Evolutionary conservation across 64 coral and sea anemone species (phyloP).

Genomic region (Actinia tenebrosa): DNA sequence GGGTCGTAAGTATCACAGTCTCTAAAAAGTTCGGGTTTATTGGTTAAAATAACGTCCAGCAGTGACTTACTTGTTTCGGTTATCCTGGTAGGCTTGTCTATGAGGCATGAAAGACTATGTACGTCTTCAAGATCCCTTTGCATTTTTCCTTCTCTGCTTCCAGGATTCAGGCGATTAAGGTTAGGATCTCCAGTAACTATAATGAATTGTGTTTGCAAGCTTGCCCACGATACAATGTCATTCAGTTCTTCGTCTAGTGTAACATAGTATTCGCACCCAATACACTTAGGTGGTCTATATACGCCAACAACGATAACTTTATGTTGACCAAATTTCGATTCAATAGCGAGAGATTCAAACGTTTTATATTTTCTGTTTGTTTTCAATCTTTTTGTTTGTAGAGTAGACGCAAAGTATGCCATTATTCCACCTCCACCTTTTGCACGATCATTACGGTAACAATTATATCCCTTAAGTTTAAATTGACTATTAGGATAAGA

Average conservation of each 20-base stretch:
- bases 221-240: neutral
- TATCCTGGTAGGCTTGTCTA: neutral
- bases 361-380: neutral
- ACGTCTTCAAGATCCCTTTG: neutral
- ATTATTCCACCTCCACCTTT: constrained; percentile 19
- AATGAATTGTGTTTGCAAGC: neutral
- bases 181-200: neutral
- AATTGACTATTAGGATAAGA: constrained; percentile 22
- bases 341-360: neutral
- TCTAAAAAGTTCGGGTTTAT: neutral
- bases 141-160: constrained; percentile 4
- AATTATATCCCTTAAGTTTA: neutral
- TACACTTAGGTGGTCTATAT: neutral
- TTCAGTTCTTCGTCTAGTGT: neutral
- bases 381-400: constrained; percentile 3
- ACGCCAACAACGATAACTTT: neutral
- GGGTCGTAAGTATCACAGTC: neutral
- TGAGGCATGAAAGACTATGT: neutral
- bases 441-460: neutral
- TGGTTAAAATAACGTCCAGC: constrained; percentile 15
- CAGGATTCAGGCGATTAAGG: neutral
- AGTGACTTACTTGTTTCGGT: neutral
- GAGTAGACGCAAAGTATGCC: constrained; percentile 2
- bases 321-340: neutral
- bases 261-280: neutral